Conservation (phyloP, 2,797 vertebrate genomes). For the Potorous gilbertii region DNA sequence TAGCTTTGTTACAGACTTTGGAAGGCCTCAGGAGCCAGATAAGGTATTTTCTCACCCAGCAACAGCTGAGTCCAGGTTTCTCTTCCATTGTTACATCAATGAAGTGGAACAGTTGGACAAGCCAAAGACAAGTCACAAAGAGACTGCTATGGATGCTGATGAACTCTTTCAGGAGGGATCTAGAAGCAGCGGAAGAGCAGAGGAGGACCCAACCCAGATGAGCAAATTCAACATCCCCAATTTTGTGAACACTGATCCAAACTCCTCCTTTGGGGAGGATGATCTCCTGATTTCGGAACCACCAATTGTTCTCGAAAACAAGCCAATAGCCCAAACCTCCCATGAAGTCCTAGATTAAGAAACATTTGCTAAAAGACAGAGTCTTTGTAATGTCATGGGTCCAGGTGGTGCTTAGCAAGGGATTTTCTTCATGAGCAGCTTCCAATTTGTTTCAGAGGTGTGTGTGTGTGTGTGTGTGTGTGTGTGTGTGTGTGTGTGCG, state of each 20-base stretch:
- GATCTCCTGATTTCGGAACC: conserved; percentile 90
- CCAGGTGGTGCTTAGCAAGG: conserved; percentile 38
- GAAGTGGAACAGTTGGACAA: conserved; percentile 86
- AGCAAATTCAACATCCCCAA: conserved; percentile 93
- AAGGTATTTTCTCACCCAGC: conserved; percentile 87
- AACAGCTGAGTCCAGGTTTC: conserved; percentile 86
- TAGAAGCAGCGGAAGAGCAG: conserved; percentile 65
- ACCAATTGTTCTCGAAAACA: conserved; percentile 85
- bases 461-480: neutral
- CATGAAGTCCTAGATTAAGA: conserved; percentile 82
- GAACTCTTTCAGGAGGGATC: conserved; percentile 80
- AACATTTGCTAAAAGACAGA: neutral
- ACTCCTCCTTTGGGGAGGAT: conserved; percentile 88
- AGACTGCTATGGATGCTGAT: conserved; percentile 67
- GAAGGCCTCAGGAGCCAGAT: conserved; percentile 82
- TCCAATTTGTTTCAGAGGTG: neutral
- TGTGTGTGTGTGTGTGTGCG: neutral
- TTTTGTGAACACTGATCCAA: conserved; percentile 91
- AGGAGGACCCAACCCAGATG: conserved; percentile 84
- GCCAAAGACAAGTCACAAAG: conserved; percentile 74
- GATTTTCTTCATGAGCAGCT: neutral
- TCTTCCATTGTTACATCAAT: conserved; percentile 92
- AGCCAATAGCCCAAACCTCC: conserved; percentile 77
- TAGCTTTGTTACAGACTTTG: conserved; percentile 88
- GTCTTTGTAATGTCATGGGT: conserved; percentile 22